phyloP scores from a whole-genome alignment of 2,113 vertebrate genomes.

The Athene noctua region DNA sequence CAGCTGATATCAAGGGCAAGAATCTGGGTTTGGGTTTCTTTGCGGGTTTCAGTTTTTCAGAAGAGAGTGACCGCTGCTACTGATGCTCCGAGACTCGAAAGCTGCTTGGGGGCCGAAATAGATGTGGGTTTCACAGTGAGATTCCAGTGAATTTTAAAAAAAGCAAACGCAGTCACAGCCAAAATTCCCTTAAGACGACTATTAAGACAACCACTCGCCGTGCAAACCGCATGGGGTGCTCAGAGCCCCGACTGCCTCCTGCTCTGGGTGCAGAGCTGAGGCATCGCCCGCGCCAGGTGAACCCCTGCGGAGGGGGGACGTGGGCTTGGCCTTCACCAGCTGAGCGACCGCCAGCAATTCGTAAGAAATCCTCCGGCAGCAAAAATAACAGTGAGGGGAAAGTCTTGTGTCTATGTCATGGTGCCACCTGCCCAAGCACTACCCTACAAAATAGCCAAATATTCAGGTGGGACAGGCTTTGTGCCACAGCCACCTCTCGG shows the following conservation, averaged over 20 bases:
- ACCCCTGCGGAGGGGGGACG: accelerated
- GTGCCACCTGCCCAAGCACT: background rate
- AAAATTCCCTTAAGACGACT: background rate
- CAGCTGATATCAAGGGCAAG: background rate
- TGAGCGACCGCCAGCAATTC: background rate
- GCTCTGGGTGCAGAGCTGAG: background rate
- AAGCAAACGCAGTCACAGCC: background rate
- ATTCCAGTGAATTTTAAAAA: slow-evolving; percentile 58
- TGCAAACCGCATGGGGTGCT: accelerated
- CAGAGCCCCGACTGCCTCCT: background rate
- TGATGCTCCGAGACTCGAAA: background rate
- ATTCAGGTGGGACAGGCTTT: background rate
- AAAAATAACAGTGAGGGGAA: background rate
- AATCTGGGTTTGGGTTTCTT: background rate
- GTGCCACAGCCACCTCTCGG: accelerated
- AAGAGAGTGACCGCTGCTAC: background rate
- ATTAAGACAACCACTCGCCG: accelerated
- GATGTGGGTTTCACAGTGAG: background rate
- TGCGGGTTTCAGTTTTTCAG: background rate
- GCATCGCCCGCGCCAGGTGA: background rate
- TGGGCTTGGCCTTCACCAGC: accelerated
- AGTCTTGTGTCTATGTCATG: accelerated
- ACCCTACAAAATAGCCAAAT: background rate
- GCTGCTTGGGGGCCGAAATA: background rate
- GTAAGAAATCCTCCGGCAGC: background rate